Evolutionary conservation across 2,888 invertebrate genomes (phyloP).

Genomic region (Mimumesa dahlbomi): DNA sequence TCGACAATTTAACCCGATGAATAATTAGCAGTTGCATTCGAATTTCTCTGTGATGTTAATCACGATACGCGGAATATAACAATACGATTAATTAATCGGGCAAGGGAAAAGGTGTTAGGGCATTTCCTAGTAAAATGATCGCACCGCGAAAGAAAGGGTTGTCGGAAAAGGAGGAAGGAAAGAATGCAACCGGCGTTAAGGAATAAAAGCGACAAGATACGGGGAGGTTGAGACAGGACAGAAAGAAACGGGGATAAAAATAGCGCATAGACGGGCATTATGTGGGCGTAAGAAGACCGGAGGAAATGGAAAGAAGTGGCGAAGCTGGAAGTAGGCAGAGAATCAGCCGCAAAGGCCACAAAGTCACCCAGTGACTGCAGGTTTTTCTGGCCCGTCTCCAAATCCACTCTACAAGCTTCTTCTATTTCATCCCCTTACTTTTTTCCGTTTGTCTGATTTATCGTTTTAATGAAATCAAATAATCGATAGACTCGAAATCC

Average conservation of each 20-base stretch:
- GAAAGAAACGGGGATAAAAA: constrained; percentile 38
- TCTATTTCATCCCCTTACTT: constrained; percentile 72
- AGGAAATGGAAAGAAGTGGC: constrained; percentile 37
- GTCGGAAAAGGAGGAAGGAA: constrained; percentile 10
- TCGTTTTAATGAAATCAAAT: constrained; percentile 75
- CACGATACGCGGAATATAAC: too few relatives aligned
- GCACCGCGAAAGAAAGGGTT: constrained; percentile 25
- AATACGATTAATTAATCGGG: too few relatives aligned
- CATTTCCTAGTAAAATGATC: too few relatives aligned
- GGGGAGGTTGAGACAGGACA: constrained; percentile 23
- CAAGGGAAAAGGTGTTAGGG: too few relatives aligned
- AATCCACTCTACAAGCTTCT: constrained; percentile 76
- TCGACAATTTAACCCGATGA: too few relatives aligned
- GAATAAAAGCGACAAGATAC: constrained; percentile 15
- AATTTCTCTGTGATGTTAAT: too few relatives aligned
- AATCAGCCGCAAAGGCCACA: constrained; percentile 59
- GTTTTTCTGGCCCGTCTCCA: constrained; percentile 72
- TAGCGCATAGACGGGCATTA: constrained; percentile 37
- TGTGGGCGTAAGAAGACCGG: constrained; percentile 27
- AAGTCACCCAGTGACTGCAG: constrained; percentile 61
- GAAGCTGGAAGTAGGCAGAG: constrained; percentile 47
- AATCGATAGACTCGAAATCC: too few relatives aligned
- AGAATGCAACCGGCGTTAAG: constrained; percentile 24
- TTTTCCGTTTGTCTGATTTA: constrained; percentile 74
- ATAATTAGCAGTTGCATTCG: too few relatives aligned